Conservation (phyloP, 1,140 invertebrate genomes). For the Papilio glaucus region DNA sequence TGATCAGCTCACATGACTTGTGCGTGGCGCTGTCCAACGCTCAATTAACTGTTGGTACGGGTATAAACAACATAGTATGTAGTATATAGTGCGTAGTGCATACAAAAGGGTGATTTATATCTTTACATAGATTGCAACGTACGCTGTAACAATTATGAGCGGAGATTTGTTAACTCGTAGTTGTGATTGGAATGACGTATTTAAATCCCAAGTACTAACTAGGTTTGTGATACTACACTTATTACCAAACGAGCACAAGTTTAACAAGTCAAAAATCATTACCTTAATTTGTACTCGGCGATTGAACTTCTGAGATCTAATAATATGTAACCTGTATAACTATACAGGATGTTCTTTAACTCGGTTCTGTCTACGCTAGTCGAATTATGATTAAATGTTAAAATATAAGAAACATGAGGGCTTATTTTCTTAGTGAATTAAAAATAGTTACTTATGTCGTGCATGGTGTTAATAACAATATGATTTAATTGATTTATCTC, state of each 20-base stretch:
- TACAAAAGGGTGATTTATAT: not conserved
- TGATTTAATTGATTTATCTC: not conserved
- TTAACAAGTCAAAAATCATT: too few relatives aligned
- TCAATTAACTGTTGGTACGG: constrained; percentile 19
- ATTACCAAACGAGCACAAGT: not conserved
- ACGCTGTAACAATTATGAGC: constrained; percentile 17
- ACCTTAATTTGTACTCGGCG: too few relatives aligned
- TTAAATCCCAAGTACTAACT: constrained; percentile 1
- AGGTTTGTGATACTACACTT: not conserved
- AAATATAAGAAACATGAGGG: not conserved
- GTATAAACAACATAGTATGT: not conserved
- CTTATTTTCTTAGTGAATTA: not conserved
- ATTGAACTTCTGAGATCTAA: too few relatives aligned
- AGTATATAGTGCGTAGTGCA: not conserved
- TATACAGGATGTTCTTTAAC: not conserved
- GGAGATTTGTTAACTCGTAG: constrained; percentile 24
- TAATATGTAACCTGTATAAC: too few relatives aligned
- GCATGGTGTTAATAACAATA: not conserved
- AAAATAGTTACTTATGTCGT: not conserved
- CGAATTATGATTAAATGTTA: not conserved
- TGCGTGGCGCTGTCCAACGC: not conserved
- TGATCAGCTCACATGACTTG: constrained; percentile 23
- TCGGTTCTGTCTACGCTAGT: too few relatives aligned
- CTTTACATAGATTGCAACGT: not conserved
- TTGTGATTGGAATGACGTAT: not conserved